A percentile compares a stretch with the other conserved stretches of the same genome.
Conservation (phyloP, 2,113 vertebrate species). For the Leptosomus discolor region DNA sequence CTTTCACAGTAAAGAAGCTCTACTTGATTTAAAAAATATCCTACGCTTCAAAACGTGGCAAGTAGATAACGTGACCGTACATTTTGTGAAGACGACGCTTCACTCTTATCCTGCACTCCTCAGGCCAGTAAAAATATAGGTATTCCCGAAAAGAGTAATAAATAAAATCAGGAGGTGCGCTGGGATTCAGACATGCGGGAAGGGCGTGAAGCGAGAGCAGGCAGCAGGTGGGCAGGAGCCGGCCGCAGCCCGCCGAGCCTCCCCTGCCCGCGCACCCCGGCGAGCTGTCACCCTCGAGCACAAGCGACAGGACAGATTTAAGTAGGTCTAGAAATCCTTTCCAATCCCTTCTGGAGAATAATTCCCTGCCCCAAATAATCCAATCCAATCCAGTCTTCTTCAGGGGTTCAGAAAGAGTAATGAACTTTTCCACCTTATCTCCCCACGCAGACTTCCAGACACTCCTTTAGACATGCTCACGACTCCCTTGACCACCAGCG, state of each 20-base stretch:
- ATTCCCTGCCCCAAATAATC: not conserved
- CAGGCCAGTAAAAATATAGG: not conserved
- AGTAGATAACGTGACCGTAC: accelerated
- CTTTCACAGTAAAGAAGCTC: not conserved
- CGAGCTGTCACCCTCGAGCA: not conserved
- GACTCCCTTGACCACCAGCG: not conserved
- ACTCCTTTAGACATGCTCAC: not conserved
- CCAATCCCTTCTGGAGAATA: not conserved
- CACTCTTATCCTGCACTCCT: not conserved
- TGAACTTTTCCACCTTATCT: conserved; percentile 31
- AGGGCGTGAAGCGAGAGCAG: not conserved
- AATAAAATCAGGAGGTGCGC: not conserved
- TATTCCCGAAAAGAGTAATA: accelerated
- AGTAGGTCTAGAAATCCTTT: not conserved
- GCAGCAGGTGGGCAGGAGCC: not conserved
- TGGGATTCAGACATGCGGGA: not conserved
- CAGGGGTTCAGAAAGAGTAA: not conserved
- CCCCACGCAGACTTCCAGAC: not conserved
- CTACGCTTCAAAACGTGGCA: not conserved
- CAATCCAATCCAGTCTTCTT: not conserved
- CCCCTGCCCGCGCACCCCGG: not conserved
- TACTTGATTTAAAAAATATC: not conserved
- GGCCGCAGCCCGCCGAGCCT: not conserved
- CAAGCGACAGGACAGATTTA: not conserved
- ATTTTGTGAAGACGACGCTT: not conserved